Evolutionary conservation across 2,113 vertebrate genomes (phyloP).

Genomic region (Taurulus bubalis): DNA sequence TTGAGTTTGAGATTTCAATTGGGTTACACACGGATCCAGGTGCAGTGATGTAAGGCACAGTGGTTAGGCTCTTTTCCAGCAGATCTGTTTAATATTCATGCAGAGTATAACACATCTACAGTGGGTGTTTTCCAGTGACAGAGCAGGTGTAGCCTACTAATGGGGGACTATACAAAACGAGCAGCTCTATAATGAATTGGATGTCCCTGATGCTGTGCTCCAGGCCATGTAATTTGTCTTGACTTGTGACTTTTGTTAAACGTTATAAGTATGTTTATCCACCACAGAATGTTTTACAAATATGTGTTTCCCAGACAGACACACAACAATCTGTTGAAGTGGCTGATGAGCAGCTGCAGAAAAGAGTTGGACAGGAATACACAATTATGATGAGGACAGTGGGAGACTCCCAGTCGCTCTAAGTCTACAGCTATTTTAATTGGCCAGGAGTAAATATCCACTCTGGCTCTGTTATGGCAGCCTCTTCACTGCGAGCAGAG

Average conservation of each 20-base stretch:
- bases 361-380: conserved; percentile 18
- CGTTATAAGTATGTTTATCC: background rate
- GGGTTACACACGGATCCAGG: background rate
- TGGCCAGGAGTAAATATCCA: conserved; percentile 42
- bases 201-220: background rate
- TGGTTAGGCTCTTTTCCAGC: background rate
- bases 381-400: conserved; percentile 35
- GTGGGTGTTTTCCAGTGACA: conserved; percentile 15
- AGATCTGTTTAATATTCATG: conserved; percentile 51
- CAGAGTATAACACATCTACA: background rate
- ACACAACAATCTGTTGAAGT: background rate
- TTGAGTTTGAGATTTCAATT: background rate
- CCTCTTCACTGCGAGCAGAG: conserved; percentile 22
- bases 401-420: conserved; percentile 1
- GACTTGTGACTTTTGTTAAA: background rate
- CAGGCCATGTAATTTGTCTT: background rate
- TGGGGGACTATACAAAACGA: background rate
- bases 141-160: background rate
- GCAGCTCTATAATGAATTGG: conserved; percentile 1
- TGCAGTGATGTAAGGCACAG: background rate
- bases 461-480: conserved; percentile 48
- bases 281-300: conserved; percentile 1
- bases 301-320: conserved; percentile 15
- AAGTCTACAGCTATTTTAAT: conserved; percentile 54
- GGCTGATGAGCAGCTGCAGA: conserved; percentile 16